Evolutionary conservation across 2,797 vertebrate species (phyloP).

Genomic region (Bradypus variegatus): DNA sequence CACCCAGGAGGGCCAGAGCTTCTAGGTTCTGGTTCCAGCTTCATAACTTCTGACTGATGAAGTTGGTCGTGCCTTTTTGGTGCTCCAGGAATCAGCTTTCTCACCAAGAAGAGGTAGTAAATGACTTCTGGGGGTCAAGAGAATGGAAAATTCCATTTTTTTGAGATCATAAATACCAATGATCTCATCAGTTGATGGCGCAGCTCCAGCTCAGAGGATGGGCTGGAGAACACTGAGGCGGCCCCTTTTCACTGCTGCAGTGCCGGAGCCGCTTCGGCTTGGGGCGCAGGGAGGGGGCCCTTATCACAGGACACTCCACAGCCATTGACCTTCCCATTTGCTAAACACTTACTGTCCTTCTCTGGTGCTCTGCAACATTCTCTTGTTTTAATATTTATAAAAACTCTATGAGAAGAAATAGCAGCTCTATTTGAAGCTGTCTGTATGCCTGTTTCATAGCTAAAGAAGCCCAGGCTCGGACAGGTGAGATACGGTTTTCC

Average conservation of each 20-base stretch:
- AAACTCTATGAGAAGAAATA: accelerated
- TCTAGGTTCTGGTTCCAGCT: neutral
- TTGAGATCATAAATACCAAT: neutral
- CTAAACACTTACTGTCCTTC: neutral
- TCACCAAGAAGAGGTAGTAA: neutral
- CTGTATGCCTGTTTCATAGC: neutral
- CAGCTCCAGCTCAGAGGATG: neutral
- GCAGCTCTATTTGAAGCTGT: neutral
- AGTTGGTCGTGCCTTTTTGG: neutral
- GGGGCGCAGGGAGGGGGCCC: neutral
- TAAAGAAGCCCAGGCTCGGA: neutral
- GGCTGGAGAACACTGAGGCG: accelerated
- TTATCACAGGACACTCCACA: accelerated
- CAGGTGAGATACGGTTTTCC: neutral
- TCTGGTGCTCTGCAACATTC: accelerated
- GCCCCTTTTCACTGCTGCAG: neutral
- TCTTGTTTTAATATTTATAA: neutral
- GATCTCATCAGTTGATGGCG: neutral
- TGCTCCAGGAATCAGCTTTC: neutral
- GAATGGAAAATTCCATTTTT: neutral
- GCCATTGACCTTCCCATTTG: accelerated
- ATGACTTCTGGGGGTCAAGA: neutral
- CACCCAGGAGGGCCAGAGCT: neutral
- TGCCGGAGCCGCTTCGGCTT: neutral
- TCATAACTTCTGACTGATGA: accelerated